Percentiles rank a stretch among this genome's conserved stretches.
Evolutionary conservation across 1,140 invertebrate genomes (phyloP).

Genomic region (Sycophaga agraensis): DNA sequence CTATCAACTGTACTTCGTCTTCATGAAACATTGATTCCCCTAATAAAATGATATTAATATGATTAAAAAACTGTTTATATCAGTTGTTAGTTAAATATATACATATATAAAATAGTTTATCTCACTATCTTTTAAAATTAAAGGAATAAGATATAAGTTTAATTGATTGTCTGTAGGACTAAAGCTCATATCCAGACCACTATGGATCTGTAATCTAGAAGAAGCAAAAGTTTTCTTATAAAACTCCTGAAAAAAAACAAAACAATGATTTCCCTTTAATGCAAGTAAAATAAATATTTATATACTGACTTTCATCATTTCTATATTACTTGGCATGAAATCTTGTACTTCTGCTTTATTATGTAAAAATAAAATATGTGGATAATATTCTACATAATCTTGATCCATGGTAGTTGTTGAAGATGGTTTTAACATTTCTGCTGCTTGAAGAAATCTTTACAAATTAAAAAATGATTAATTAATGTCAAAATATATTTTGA

Average conservation of each 20-base stretch:
- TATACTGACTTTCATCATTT: conserved; percentile 64
- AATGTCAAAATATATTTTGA: too few relatives aligned
- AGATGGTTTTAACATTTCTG: conserved; percentile 85
- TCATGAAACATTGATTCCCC: conserved; percentile 68
- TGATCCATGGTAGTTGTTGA: conserved; percentile 67
- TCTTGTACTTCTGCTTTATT: conserved; percentile 73
- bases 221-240: conserved; percentile 68
- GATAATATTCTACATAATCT: conserved; percentile 70
- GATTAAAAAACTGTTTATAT: too few relatives aligned
- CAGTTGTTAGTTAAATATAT: not conserved
- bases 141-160: conserved; percentile 74
- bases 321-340: conserved; percentile 66
- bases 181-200: conserved; percentile 65
- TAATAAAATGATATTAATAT: conserved; percentile 38
- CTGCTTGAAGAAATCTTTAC: conserved; percentile 81
- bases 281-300: conserved; percentile 33
- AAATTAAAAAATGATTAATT: too few relatives aligned
- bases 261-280: conserved; percentile 17
- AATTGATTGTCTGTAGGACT: conserved; percentile 62
- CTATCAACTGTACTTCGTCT: conserved; percentile 66
- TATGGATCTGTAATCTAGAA: conserved; percentile 71
- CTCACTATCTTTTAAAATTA: conserved; percentile 64
- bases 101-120: conserved; percentile 16
- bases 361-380: conserved; percentile 75
- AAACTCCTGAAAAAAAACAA: conserved; percentile 57